Base-by-base conservation (phyloP, 2,888 invertebrate species). In the Dorcus hopei region DNA sequence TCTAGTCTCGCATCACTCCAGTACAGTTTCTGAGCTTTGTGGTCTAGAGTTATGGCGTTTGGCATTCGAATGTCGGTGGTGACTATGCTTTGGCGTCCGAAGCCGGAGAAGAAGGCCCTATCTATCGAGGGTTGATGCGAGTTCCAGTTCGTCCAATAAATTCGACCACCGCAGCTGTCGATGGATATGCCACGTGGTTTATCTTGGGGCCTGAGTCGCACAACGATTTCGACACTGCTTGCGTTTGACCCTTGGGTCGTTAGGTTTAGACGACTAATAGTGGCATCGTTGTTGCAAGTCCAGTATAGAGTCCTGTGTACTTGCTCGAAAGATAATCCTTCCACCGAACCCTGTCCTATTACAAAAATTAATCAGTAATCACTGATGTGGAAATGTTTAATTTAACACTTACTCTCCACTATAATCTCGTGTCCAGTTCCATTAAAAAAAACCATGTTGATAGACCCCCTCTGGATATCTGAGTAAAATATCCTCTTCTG, bases 121-220 rank as follows among this genome's bases (percentile, higher is more conserved):
- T 93, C 92, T 67, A 96, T 90, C 63, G 86, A 85, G 0, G 95
- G 93, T 49, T 85, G 83, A 55, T 88, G 82, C 61, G 87, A 85
- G 79, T 93, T 91, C 94, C 95, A 95, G 80, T 95, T 93, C 7
- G 92, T 93, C 93, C 94, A 95, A 79, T 91, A 95, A 50, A 92
- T 78, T 11, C 85, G 83, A 49, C 87, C 86, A 67, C 69, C 85
- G 76, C 95, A 95, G 52, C 90, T 88, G 75, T 95, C 93, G 26
- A 93, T 83, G 23, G 89, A 91, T 64, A 96, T 88, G 43, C 93
- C 94, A 38, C 95, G 80, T 0, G 93, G 93, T 66, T 93, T 91
- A 75, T 93, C 93, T 61, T 86, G 85, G 4, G 81, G 71, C 59
- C 83, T 80, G 65, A 94, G 80, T 63, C 85, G 85, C 47, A 93